Base-by-base conservation (phyloP, 1,140 invertebrate genomes). In the Atopsyche davidsoni region DNA sequence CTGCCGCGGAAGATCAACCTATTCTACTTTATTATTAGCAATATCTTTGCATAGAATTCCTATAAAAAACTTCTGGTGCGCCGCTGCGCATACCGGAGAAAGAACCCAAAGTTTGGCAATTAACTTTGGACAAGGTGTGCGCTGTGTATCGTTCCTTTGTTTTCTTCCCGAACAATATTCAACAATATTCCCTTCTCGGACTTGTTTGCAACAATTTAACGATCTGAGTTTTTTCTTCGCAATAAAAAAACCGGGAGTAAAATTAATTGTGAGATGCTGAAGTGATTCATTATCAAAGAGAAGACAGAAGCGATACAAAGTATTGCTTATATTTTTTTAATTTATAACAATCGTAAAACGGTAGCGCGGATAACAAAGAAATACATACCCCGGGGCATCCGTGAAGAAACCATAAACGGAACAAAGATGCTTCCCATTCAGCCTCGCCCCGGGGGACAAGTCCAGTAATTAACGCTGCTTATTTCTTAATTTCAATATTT, bases 401-500 rank as follows among this genome's bases (percentile, higher is more conserved):
- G n/a, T n/a, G n/a, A n/a, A n/a, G n/a, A n/a, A n/a, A n/a, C n/a
- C n/a, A n/a, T n/a, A n/a, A n/a, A n/a, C n/a, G n/a, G n/a, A n/a
- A 28, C 24, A n/a, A 28, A 7, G 24, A 28, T 28, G 6, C n/a
- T 7, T 28, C 24, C 24, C 24, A 28, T n/a, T n/a, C n/a, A n/a
- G n/a, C n/a, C n/a, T n/a, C n/a, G 66, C 68, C 70, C 57, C 68
- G 55, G 69, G 72, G 68, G 70, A 71, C 70, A 70, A 67, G 65
- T 70, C 66, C 69, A 63, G 65, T 72, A 72, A 72, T 74, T 72
- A 72, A 67, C 67, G 72, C 70, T 72, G 69, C 72, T 72, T 68
- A 71, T 72, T 74, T 74, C 72, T 74, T 74, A 72, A 74, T 72
- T 74, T 72, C 72, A 72, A 72, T 74, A 71, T 72, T 74, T 74